Evolutionary conservation across 2,113 vertebrate species (phyloP), one percentile per base, ranked within the genome.

Genomic region (Lepidothrix coronata): DNA sequence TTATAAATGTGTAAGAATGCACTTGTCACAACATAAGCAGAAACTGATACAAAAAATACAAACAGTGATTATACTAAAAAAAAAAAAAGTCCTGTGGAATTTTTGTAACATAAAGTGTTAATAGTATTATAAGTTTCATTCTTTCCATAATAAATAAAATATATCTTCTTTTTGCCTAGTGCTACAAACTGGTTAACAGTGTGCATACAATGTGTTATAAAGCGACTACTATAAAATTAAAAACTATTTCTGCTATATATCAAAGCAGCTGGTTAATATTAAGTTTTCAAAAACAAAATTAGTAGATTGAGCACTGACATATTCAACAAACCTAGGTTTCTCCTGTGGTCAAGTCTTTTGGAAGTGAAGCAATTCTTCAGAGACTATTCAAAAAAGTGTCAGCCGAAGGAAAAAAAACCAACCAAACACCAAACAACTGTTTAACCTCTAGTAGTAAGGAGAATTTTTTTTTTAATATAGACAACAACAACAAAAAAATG

Each of bases 251-350:
- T 59, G 66, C 51, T 49, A 59, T 59, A 46, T 94, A 95, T 91
- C 83, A 91, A 95, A 80, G 91, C 95, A 97, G 91, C 91, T 97
- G 97, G 94, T 91, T 97, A 95, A 91, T 93, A 97, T 98, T 98
- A 97, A 75, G 76, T 84, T 95, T 95, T 97, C 89, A 95, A 88
- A 95, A 92, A 95, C 83, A 91, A 96, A 94, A 88, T 93, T 44
- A 95, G 91, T 75, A 94, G 94, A 95, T 91, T 70, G 79, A 97
- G 55, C 78, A 95, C 82, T 96, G 91, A 93, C 89, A 88, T 33
- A 63, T 30, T 89, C 76, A 92, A 78, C 52, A 93, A 88, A 86
- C 28, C 4, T 16, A 58, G 14, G 37, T 73, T 96, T 91, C 68
- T 82, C 44, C 23, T 79, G 57, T 62, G 83, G 77, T 77, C 85